A percentile compares a stretch with the other conserved stretches of the same genome.
phyloP scores from a whole-genome alignment of 2,888 invertebrate species.

The Ochlodes sylvanus region DNA sequence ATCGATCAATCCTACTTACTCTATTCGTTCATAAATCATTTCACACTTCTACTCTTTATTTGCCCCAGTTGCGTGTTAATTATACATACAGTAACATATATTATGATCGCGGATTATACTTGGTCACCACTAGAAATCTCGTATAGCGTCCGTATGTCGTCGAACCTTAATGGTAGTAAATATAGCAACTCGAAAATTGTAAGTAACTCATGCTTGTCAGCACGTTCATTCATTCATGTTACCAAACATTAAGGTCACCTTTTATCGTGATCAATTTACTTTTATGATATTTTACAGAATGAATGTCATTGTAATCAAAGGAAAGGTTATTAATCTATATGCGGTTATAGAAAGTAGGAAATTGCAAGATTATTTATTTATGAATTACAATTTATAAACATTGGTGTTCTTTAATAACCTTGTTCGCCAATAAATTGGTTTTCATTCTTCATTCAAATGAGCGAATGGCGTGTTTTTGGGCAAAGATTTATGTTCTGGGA shows the following conservation, averaged over 20 bases:
- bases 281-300: conserved; percentile 5
- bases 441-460: conserved; percentile 20
- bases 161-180: conserved; percentile 24
- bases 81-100: conserved; percentile 64
- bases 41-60: conserved; percentile 47
- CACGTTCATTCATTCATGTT: conserved; percentile 20
- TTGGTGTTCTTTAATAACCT: conserved; percentile 4
- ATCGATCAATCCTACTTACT: conserved; percentile 58
- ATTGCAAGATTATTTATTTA: conserved; percentile 6
- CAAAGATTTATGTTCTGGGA: conserved; percentile 30
- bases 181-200: conserved; percentile 22
- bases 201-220: conserved; percentile 24
- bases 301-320: conserved; percentile 5
- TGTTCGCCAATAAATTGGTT: conserved; percentile 14
- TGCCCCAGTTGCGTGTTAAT: conserved; percentile 63
- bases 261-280: conserved; percentile 19
- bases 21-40: conserved; percentile 75
- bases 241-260: conserved; percentile 18
- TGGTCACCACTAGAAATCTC: conserved; percentile 41
- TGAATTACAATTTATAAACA: conserved; percentile 8
- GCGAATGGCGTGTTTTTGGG: conserved; percentile 24
- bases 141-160: conserved; percentile 35
- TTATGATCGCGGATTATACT: conserved; percentile 64
- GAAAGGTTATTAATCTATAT: not conserved
- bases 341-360: not conserved